Base-by-base conservation (phyloP, 2,888 invertebrate genomes). In the Cheilosia scutellata region DNA sequence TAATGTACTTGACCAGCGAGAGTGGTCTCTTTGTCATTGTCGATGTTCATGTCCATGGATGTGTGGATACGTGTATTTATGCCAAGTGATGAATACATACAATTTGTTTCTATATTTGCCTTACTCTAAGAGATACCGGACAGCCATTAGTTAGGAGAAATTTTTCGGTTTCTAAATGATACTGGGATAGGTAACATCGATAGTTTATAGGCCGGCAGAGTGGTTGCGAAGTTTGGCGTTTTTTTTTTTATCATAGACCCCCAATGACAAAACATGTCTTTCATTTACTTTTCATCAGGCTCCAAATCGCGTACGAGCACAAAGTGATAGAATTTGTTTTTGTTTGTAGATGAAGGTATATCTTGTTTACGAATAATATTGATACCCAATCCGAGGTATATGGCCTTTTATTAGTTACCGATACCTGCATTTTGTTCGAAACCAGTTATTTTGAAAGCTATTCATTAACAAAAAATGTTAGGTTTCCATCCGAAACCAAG, bases 21-120 rank as follows among this genome's bases (percentile, higher is more conserved):
- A 83, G 74, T 74, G 74, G 83, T 79, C 74, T 51, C 77, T 77
- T 79, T 83, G 78, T 83, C 74, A 83, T 44, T 83, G 78, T 74
- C 74, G 51, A 57, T 40, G 53, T 68, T 70, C 58, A 51, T 31
- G 53, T 68, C 74, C 58, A 51, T 31, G 53, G 65, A 68, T 68
- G 74, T 70, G 63, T 68, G 42, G 66, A 79, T 78, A 82, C 55
- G 68, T 74, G 55, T 83, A 65, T 57, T 76, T 82, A 53, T 66
- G 66, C 70, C 75, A 57, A 82, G 66, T 82, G 82, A 75, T 82
- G 70, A 82, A 82, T 70, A 68, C 65, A 58, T 40, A 71, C 25
- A 57, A 29, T 65, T 79, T 63, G 55, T 72, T 66, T 20, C 20
- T 40, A 4, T 40, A 29, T 58, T 33, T 66, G 44, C 20, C 11